These are phyloP conservation scores for Epistrophe eligans DNA, from an alignment of 2,888 invertebrate genomes.

Conservation along the genomic window DNA sequence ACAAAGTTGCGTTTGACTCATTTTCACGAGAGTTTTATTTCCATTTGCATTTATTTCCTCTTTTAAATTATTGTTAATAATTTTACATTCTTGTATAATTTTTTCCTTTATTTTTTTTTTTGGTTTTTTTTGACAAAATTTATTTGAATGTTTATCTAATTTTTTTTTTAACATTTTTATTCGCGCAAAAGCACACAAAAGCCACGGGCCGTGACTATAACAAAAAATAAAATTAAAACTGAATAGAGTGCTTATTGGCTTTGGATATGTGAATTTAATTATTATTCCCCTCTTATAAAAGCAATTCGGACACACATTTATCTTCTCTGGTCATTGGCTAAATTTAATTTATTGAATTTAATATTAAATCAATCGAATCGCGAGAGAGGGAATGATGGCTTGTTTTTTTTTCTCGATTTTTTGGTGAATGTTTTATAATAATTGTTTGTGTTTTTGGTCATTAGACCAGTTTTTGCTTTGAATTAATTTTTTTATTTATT, in stretches of 20 bases:
- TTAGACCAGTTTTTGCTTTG: slow-evolving; percentile 57
- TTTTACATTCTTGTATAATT: slow-evolving; percentile 37
- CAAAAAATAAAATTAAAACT: neutral
- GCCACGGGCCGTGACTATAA: slow-evolving; percentile 39
- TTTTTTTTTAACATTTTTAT: slow-evolving; percentile 66
- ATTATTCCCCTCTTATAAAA: slow-evolving; percentile 66
- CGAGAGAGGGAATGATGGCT: slow-evolving; percentile 22
- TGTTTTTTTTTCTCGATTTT: neutral
- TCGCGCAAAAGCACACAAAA: slow-evolving; percentile 38
- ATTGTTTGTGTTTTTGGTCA: slow-evolving; percentile 48
- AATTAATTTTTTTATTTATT: slow-evolving; percentile 44
- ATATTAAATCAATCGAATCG: slow-evolving; percentile 26
- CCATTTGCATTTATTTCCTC: slow-evolving; percentile 70
- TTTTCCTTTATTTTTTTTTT: neutral
- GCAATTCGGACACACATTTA: slow-evolving; percentile 66
- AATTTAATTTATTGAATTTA: slow-evolving; percentile 63
- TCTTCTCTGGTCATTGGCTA: slow-evolving; percentile 63
- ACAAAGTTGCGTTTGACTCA: slow-evolving; percentile 48
- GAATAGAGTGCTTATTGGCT: slow-evolving; percentile 70
- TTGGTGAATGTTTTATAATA: slow-evolving; percentile 62
- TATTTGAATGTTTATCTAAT: slow-evolving; percentile 58
- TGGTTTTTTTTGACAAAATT: slow-evolving; percentile 39
- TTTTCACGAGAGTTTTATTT: slow-evolving; percentile 19
- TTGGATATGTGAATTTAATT: slow-evolving; percentile 70
- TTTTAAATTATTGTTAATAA: slow-evolving; percentile 72